Evolutionary conservation across 2,113 vertebrate species (phyloP).

Genomic region (Abramis brama): DNA sequence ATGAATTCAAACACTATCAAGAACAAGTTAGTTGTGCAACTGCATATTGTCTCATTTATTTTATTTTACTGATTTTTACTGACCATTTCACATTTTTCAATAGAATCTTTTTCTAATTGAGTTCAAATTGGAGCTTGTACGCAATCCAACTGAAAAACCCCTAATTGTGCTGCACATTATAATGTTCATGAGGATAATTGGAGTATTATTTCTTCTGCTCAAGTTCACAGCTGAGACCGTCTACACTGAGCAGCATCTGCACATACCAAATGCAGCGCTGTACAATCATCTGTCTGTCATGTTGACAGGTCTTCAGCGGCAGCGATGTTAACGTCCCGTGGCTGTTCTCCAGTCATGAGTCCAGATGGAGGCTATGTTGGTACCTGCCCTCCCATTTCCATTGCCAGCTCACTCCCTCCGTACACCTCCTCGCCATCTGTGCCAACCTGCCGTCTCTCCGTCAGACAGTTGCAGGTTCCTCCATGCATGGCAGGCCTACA

Average conservation of each 20-base stretch:
- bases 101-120: no score
- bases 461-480: slow-evolving; percentile 48
- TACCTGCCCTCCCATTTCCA: slow-evolving; percentile 67
- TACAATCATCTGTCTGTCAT: slow-evolving; percentile 69
- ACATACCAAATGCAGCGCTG: slow-evolving; percentile 6
- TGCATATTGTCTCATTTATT: not conserved
- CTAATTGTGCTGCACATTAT: not conserved
- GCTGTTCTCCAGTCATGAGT: slow-evolving; percentile 66
- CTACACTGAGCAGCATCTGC: not conserved
- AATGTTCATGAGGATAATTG: not conserved
- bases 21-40: not conserved
- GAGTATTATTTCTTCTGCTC: not conserved
- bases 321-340: slow-evolving; percentile 65
- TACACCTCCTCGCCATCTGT: slow-evolving; percentile 68
- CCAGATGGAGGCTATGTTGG: slow-evolving; percentile 69
- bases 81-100: no score
- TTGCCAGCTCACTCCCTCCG: slow-evolving; percentile 53
- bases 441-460: slow-evolving; percentile 61
- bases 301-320: slow-evolving; percentile 67
- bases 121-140: no score
- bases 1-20: not conserved
- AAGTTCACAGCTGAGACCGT: slow-evolving; percentile 14
- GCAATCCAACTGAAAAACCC: not conserved
- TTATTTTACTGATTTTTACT: not conserved
- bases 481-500: slow-evolving; percentile 61